Evolutionary conservation across 2,888 invertebrate species (phyloP), one percentile per base, ranked within the genome.

Genomic region (Papilio gigon): DNA sequence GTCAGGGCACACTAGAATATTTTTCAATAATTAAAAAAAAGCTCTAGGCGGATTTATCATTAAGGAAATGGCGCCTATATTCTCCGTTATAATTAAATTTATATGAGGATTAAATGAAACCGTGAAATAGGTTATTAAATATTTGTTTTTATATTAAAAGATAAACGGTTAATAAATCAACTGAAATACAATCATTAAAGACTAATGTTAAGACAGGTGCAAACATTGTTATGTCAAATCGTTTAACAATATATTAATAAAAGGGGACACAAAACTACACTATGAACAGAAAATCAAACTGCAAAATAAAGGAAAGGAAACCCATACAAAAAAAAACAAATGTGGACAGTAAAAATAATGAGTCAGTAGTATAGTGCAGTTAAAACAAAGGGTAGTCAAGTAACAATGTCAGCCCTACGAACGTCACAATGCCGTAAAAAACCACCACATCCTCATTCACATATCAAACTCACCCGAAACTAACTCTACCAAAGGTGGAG

Each of bases 401-500:
- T 85, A 84, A 74, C 47, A 64, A 59, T 68, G 50, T 47, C 68
- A 84, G 83, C 86, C 85, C 82, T 84, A 80, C 78, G 77, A 89
- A 91, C 90, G 85, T 83, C 91, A 92, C 90, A 90, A 90, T 90
- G 90, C 90, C 88, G 81, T 86, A 84, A 90, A 84, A 90, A 89
- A 88, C 87, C 90, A 90, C 88, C 90, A 89, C 83, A 87, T 87
- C 84, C 80, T 86, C 88, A 89, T 87, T 90, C 89, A 84, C 84
- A 85, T 89, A 86, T 84, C 87, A 89, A 89, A 95, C 95, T 94
- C 94, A 95, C 95, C 95, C 95, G 90, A 95, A 94, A 89, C 93
- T 93, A 91, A 93, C 93, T 92, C 93, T 92, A 93, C 93, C 93
- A 90, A 95, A 93, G 88, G 94, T 94, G 93, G n/a, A n/a, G n/a